Percentiles rank a stretch among this genome's conserved stretches.
These are phyloP conservation scores for Drosophila koepferae DNA, from an alignment of 2,888 invertebrate species.

Conservation along the genomic window DNA sequence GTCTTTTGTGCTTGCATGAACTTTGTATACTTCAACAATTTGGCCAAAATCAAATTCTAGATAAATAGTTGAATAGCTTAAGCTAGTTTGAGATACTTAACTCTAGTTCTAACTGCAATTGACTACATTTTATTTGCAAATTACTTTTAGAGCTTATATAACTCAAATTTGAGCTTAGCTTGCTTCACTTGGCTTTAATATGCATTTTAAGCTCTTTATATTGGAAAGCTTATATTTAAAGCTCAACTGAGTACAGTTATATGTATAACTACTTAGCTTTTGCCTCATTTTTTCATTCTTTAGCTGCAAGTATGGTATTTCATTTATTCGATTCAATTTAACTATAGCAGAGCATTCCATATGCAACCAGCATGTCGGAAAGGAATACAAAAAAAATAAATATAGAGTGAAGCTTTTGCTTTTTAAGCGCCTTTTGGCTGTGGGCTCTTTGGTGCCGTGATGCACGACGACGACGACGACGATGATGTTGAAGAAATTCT, in stretches of 20 bases:
- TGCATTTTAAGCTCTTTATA: neutral
- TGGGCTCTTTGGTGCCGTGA: constrained; percentile 35
- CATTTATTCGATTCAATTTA: constrained; percentile 8
- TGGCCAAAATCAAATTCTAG: neutral
- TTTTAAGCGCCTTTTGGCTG: constrained; percentile 41
- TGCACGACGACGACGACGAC: neutral
- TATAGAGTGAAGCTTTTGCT: constrained; percentile 15
- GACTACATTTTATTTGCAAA: neutral
- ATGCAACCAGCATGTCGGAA: constrained; percentile 6
- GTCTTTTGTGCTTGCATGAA: constrained; percentile 12
- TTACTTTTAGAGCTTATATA: neutral
- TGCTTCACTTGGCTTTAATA: neutral
- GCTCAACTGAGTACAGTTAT: neutral
- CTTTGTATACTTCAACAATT: constrained; percentile 22
- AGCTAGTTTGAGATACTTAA: neutral
- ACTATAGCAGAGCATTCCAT: constrained; percentile 23
- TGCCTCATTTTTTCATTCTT: neutral
- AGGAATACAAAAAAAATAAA: neutral
- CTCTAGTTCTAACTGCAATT: neutral
- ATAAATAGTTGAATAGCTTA: neutral
- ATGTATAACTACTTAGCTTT: neutral
- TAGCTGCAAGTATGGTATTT: constrained; percentile 8
- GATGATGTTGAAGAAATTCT: constrained; percentile 60
- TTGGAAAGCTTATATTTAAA: neutral
- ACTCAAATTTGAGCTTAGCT: neutral